Evolutionary conservation across 2,113 vertebrate genomes (phyloP), one percentile per base, ranked within the genome.

Genomic region (Vombatus ursinus): DNA sequence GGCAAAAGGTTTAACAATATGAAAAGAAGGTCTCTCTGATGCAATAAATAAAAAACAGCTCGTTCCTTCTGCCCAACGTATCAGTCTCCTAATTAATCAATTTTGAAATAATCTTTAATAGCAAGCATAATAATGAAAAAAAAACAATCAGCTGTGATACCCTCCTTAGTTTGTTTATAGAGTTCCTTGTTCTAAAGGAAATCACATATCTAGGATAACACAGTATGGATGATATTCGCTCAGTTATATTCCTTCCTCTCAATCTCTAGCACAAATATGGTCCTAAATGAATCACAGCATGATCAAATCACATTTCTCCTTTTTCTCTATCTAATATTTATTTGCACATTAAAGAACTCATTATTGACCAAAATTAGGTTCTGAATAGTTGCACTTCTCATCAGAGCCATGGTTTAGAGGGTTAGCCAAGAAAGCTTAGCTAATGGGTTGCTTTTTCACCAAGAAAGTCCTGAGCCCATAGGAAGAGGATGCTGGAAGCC

Each of bases 21-120:
- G 22, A 89, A 94, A 94, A 94, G 95, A 98, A 97, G 96, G 52
- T 95, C 53, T 94, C 89, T 96, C 97, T 96, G 95, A 97, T 92
- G 90, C 57, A 51, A 48, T 44, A 68, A 93, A 93, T 0, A 95
- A 92, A 91, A 97, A 54, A 91, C 52, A 52, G 31, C 95, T 8
- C 77, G 95, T 89, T 93, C 90, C 93, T 84, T 97, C 97, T 97
- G 93, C 77, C 92, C 89, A 95, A 54, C 68, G 93, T 12, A 77
- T 14, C 92, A 95, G 47, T 26, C 94, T 57, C 94, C 57, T 90
- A 44, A 84, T 44, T 90, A 50, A 24, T 93, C 1, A 8, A 51
- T 97, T 97, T 96, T 95, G 91, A 96, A 95, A 96, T 91, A 96
- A 92, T 68, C 93, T 93, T 0, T 68, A 91, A 97, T 77, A 57